Conservation (phyloP, 1,140 invertebrate species). For the Temnothorax curvispinosus region DNA sequence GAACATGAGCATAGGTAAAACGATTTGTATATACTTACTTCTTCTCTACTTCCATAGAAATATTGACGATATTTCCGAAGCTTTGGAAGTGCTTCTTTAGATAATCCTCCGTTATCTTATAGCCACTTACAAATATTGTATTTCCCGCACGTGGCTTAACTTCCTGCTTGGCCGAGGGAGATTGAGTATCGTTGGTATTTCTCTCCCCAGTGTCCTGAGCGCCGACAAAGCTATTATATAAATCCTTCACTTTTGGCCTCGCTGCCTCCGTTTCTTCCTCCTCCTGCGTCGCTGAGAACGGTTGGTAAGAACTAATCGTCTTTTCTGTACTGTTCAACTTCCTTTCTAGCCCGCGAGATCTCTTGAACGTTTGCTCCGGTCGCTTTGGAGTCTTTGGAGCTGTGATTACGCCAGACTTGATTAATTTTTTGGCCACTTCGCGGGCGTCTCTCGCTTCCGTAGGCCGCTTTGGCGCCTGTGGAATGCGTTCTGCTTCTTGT, state of each 20-base stretch:
- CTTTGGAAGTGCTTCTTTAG: slow-evolving; percentile 92
- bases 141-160: slow-evolving; percentile 91
- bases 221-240: slow-evolving; percentile 96
- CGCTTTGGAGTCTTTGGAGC: slow-evolving; percentile 91
- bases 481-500: slow-evolving; percentile 93
- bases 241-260: slow-evolving; percentile 88
- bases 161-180: slow-evolving; percentile 85
- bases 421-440: slow-evolving; percentile 97
- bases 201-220: slow-evolving; percentile 89
- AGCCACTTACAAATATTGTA: slow-evolving; percentile 94
- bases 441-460: slow-evolving; percentile 96
- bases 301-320: slow-evolving; percentile 94
- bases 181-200: slow-evolving; percentile 85
- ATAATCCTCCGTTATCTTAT: slow-evolving; percentile 93
- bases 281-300: slow-evolving; percentile 94
- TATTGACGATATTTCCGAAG: slow-evolving; percentile 93
- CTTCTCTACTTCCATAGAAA: slow-evolving; percentile 96
- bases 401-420: slow-evolving; percentile 96
- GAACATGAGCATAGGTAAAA: neutral
- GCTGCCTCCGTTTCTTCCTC: slow-evolving; percentile 86
- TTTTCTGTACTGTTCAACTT: slow-evolving; percentile 91
- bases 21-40: slow-evolving; percentile 86
- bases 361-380: slow-evolving; percentile 94
- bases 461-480: slow-evolving; percentile 91
- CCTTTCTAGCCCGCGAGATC: slow-evolving; percentile 92